These are phyloP conservation scores for Acromyrmex heyeri DNA, from an alignment of 1,140 invertebrate species.

Conservation along the genomic window DNA sequence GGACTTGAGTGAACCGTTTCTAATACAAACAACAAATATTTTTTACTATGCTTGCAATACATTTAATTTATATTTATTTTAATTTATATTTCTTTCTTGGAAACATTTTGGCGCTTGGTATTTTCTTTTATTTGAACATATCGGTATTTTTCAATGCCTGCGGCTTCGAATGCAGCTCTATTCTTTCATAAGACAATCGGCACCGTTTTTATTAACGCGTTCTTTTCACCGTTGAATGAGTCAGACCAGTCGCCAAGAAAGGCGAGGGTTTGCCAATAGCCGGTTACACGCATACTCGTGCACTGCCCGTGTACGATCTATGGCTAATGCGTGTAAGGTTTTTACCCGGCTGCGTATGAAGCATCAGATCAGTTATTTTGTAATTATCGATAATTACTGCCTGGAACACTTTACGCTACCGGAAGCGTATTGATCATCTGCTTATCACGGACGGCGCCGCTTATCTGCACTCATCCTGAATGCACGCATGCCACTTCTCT, in stretches of 20 bases:
- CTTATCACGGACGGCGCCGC: conserved; percentile 21
- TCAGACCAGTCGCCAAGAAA: conserved; percentile 77
- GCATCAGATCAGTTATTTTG: conserved; percentile 17
- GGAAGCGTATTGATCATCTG: conserved; percentile 40
- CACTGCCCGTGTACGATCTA: background rate
- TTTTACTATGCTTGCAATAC: background rate
- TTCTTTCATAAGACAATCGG: conserved; percentile 54
- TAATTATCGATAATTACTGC: conserved; percentile 49
- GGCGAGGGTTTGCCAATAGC: conserved; percentile 70
- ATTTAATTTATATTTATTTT: background rate
- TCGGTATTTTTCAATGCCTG: background rate
- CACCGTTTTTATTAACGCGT: conserved; percentile 46
- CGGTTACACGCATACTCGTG: conserved; percentile 27
- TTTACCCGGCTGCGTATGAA: background rate
- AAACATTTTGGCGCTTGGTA: background rate
- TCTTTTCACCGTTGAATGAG: conserved; percentile 70
- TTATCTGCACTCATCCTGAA: conserved; percentile 24
- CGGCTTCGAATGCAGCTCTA: background rate
- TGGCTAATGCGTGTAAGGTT: conserved; percentile 28
- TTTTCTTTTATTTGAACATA: background rate
- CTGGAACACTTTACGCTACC: background rate
- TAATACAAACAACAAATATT: too few species aligned
- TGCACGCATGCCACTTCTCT: background rate
- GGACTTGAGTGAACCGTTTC: too few species aligned
- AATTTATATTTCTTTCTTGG: background rate